Conservation (phyloP, 2,113 vertebrate genomes). For the Delphinapterus leucas region DNA sequence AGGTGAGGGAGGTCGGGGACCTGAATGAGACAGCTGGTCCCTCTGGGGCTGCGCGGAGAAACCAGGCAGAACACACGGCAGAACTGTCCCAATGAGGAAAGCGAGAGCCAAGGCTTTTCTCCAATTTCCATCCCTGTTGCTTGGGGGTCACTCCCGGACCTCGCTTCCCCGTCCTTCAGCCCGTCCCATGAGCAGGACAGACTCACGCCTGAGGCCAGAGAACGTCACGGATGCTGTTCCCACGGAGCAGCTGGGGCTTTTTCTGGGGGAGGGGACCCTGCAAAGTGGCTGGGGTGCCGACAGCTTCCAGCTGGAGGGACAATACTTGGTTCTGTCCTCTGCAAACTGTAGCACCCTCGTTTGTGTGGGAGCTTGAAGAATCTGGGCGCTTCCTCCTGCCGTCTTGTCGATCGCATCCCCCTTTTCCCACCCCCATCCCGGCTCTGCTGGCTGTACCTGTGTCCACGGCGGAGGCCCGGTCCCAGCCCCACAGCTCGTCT, state of each 20-base stretch:
- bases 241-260: rapidly evolving
- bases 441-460: neutral
- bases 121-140: rapidly evolving
- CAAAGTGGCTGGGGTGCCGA: neutral
- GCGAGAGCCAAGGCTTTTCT: neutral
- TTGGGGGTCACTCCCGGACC: neutral
- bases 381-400: rapidly evolving
- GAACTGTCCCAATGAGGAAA: rapidly evolving
- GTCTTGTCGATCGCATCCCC: too few species aligned
- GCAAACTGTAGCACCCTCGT: neutral
- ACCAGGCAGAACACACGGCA: rapidly evolving
- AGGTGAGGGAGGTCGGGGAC: too few species aligned
- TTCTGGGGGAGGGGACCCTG: neutral
- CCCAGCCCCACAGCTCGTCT: too few species aligned
- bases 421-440: too few species aligned
- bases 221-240: rapidly evolving
- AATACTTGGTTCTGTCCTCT: rapidly evolving
- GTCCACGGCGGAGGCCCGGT: neutral
- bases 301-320: neutral
- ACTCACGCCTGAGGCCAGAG: neutral
- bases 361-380: neutral
- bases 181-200: neutral
- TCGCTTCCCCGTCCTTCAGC: rapidly evolving
- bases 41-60: neutral
- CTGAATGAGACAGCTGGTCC: too few species aligned